Base-by-base conservation (phyloP, 23 tunicate genomes). In the Styela plicata region DNA sequence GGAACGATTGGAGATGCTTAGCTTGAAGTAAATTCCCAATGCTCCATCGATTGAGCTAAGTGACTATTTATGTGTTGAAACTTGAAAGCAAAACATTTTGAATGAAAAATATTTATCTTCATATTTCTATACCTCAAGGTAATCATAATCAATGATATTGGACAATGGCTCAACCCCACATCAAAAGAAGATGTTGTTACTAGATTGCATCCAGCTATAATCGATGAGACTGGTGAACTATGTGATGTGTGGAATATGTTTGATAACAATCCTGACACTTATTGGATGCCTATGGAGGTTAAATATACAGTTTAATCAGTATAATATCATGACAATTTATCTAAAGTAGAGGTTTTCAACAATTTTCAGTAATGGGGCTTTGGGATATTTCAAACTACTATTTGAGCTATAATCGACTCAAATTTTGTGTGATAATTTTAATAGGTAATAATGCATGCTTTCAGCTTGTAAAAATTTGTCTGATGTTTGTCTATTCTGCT, bases 251-350 rank as follows among this genome's bases (percentile, higher is more conserved):
- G 53, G 34, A 82, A 83, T 32, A 86, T 86, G 87, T 86, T 91
- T 80, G 97, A 91, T 82, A 85, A 70, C 19, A 87, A 91, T 61
- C 82, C 57, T 27, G 84, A 82, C 32, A 82, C 97, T n/a, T 91
- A 73, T 33, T 91, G 97, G 97, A 86, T 91, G 90, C 97, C 97
- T 19, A 36, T 83, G 24, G 97, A 91, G 82, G 97, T 91, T n/a
- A 13, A 82, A 68, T 17, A 76, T 13, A 21, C 29, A 28, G 18
- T 24, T 66, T 33, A n/a, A n/a, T n/a, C n/a, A n/a, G n/a, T n/a
- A n/a, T n/a, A n/a, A n/a, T n/a, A n/a, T n/a, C n/a, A n/a, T n/a
- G n/a, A n/a, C n/a, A n/a, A n/a, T n/a, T n/a, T n/a, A n/a, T n/a
- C n/a, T n/a, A n/a, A n/a, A n/a, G n/a, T n/a, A n/a, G n/a, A n/a